Conservation (phyloP, 2,888 invertebrate species). For the Heliconius ismenius region DNA sequence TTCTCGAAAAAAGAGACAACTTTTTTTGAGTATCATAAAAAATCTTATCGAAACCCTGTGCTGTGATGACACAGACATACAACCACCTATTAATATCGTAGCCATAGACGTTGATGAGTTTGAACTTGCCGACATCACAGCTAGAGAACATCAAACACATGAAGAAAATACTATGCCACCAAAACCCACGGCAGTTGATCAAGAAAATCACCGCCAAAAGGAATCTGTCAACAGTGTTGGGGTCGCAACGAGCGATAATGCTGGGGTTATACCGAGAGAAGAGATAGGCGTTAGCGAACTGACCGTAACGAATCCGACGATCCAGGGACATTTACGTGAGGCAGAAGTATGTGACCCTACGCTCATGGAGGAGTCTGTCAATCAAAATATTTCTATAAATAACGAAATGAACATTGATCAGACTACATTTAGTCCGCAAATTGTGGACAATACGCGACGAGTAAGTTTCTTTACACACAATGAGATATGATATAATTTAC, state of each 20-base stretch:
- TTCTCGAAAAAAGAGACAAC: not conserved
- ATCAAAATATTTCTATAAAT: not conserved
- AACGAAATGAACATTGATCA: constrained; percentile 2
- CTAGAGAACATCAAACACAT: not conserved
- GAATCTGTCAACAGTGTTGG: no score
- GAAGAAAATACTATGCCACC: not conserved
- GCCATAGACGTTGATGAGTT: not conserved
- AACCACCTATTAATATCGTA: no score
- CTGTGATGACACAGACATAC: not conserved
- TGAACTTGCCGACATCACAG: not conserved
- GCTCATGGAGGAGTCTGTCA: not conserved
- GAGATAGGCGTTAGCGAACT: not conserved
- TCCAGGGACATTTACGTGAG: not conserved
- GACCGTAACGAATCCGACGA: not conserved
- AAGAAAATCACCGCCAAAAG: not conserved
- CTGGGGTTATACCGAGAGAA: not conserved
- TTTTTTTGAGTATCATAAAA: not conserved
- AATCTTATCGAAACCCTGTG: not conserved
- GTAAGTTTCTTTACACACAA: not conserved
- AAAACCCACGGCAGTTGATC: not conserved
- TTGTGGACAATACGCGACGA: not conserved
- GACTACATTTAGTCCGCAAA: not conserved
- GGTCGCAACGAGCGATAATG: not conserved
- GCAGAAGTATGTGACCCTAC: not conserved
- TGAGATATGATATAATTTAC: not conserved